These are phyloP conservation scores for Erythrolamprus reginae DNA, from an alignment of 2,113 vertebrate species.

Conservation along the genomic window DNA sequence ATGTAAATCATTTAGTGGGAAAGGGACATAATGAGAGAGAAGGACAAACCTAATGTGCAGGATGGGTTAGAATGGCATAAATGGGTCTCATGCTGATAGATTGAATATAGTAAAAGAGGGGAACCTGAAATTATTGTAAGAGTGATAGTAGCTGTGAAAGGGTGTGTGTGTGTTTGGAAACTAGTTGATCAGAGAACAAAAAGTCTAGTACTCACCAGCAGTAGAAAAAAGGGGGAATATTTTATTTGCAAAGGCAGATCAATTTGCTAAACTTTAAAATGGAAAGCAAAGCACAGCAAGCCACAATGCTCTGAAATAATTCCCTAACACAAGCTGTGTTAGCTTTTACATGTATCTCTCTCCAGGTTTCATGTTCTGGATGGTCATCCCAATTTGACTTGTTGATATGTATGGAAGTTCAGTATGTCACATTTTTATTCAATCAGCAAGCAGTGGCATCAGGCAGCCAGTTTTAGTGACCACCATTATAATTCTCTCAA, in stretches of 20 bases:
- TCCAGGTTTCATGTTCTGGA: background rate
- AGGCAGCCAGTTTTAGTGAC: background rate
- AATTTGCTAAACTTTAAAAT: slow-evolving; percentile 28
- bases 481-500: background rate
- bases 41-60: slow-evolving; percentile 57
- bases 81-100: slow-evolving; percentile 56
- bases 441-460: background rate
- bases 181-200: slow-evolving; percentile 19
- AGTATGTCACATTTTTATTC: background rate
- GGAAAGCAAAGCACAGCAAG: background rate
- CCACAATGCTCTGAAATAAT: background rate
- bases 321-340: background rate
- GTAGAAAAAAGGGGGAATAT: background rate
- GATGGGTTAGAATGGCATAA: slow-evolving; percentile 59
- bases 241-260: slow-evolving; percentile 19
- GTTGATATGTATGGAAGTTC: background rate
- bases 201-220: background rate
- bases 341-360: background rate
- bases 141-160: slow-evolving; percentile 47
- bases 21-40: slow-evolving; percentile 56
- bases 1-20: slow-evolving; percentile 54
- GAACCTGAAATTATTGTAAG: slow-evolving; percentile 51
- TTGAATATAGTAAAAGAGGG: slow-evolving; percentile 67
- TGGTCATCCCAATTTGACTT: background rate
- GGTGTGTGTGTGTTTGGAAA: slow-evolving; percentile 5